Percentiles rank a stretch among this genome's conserved stretches.
phyloP scores from a whole-genome alignment of 1,140 invertebrate genomes.

The Anastatus disparis region DNA sequence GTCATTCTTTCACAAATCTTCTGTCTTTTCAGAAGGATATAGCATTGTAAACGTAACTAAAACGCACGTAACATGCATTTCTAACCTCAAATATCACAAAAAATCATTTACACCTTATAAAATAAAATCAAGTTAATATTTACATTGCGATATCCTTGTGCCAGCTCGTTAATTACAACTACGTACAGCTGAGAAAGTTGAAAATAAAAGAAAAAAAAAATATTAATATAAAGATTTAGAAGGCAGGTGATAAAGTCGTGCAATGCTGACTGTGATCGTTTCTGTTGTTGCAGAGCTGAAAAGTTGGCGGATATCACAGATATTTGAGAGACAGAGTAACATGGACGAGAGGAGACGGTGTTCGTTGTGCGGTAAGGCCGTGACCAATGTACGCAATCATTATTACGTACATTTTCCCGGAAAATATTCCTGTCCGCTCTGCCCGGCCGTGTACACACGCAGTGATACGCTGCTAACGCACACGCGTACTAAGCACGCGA shows the following conservation, averaged over 20 bases:
- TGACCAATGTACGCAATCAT: slow-evolving; percentile 75
- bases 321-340: slow-evolving; percentile 73
- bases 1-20: no score
- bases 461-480: slow-evolving; percentile 74
- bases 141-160: slow-evolving; percentile 15
- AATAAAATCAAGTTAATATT: not conserved
- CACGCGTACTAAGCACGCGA: slow-evolving; percentile 73
- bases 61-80: not conserved
- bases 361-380: slow-evolving; percentile 75
- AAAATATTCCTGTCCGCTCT: slow-evolving; percentile 72
- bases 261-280: slow-evolving; percentile 47
- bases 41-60: slow-evolving; percentile 16
- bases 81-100: slow-evolving; percentile 16
- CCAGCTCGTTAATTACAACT: slow-evolving; percentile 9
- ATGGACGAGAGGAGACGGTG: slow-evolving; percentile 73
- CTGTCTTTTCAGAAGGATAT: slow-evolving; percentile 24
- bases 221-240: not conserved
- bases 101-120: not conserved
- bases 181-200: slow-evolving; percentile 3
- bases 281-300: slow-evolving; percentile 74
- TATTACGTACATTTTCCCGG: slow-evolving; percentile 77
- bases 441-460: slow-evolving; percentile 73
- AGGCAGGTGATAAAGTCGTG: no score
- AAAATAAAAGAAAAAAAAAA: not conserved
- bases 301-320: slow-evolving; percentile 75